These are phyloP conservation scores for Montipora capitata DNA, from an alignment of 92 coral and sea anemone species.

Conservation along the genomic window DNA sequence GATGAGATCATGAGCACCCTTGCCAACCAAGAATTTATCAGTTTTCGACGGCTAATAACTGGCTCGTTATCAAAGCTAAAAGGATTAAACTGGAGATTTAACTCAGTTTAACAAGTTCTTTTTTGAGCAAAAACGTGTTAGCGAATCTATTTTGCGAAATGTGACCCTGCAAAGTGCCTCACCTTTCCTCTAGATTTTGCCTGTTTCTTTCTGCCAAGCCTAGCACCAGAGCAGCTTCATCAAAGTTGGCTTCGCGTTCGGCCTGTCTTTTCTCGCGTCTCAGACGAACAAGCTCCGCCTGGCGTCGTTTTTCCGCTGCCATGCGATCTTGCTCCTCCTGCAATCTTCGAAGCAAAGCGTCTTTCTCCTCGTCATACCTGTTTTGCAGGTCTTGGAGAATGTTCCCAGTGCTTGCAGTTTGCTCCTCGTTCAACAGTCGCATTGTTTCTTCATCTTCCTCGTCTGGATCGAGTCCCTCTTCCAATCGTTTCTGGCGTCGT, in stretches of 20 bases:
- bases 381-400: slow-evolving; percentile 95
- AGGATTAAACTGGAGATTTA: too few relatives aligned
- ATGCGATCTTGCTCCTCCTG: slow-evolving; percentile 92
- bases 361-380: slow-evolving; percentile 96
- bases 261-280: slow-evolving; percentile 92
- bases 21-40: too few relatives aligned
- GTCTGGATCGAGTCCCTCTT: slow-evolving; percentile 93
- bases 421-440: slow-evolving; percentile 86
- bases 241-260: slow-evolving; percentile 89
- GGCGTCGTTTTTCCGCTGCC: slow-evolving; percentile 83
- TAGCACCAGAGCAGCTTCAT: slow-evolving; percentile 91
- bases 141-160: too few relatives aligned
- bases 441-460: slow-evolving; percentile 91
- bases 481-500: slow-evolving; percentile 82
- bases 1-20: too few relatives aligned
- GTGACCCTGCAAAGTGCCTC: not conserved
- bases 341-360: slow-evolving; percentile 87
- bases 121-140: too few relatives aligned
- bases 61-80: too few relatives aligned
- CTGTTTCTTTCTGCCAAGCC: slow-evolving; percentile 97
- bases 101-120: too few relatives aligned
- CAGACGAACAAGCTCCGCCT: slow-evolving; percentile 90
- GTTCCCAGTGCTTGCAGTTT: slow-evolving; percentile 88
- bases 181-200: slow-evolving; percentile 89
- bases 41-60: too few relatives aligned